Evolutionary conservation across 2,797 vertebrate genomes (phyloP).

Genomic region (Lagorchestes hirsutus): DNA sequence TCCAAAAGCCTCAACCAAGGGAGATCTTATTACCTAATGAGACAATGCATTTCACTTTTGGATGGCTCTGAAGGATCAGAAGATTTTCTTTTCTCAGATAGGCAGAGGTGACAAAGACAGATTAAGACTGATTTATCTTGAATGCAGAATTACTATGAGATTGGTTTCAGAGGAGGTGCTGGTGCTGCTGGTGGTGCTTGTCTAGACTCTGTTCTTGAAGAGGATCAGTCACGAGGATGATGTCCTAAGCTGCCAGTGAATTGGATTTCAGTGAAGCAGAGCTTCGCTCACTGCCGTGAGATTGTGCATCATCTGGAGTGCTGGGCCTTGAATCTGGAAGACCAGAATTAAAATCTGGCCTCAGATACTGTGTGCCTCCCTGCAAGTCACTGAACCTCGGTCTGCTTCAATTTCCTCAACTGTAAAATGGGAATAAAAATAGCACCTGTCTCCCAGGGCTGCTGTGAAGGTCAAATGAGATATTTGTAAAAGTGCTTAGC

Average conservation of each 20-base stretch:
- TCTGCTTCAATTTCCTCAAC: neutral
- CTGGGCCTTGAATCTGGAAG: neutral
- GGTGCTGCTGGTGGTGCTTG: neutral
- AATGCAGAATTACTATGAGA: neutral
- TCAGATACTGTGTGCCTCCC: neutral
- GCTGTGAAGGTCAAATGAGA: slow-evolving; percentile 11
- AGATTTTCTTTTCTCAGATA: neutral
- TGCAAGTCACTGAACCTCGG: neutral
- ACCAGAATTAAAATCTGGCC: neutral
- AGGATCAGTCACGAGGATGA: neutral
- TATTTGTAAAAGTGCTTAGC: neutral
- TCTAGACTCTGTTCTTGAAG: neutral
- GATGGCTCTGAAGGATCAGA: neutral
- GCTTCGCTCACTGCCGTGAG: neutral
- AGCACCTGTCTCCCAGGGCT: neutral
- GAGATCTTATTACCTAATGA: neutral
- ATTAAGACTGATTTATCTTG: neutral
- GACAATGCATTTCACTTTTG: neutral
- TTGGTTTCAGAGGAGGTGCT: neutral
- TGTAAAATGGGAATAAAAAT: neutral
- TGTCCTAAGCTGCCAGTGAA: neutral
- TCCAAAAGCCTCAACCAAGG: neutral
- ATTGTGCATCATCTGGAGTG: neutral
- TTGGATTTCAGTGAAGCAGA: neutral
- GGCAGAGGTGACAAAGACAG: neutral